Conservation (phyloP, 2,797 vertebrate genomes). For the Micrastur ruficollis region DNA sequence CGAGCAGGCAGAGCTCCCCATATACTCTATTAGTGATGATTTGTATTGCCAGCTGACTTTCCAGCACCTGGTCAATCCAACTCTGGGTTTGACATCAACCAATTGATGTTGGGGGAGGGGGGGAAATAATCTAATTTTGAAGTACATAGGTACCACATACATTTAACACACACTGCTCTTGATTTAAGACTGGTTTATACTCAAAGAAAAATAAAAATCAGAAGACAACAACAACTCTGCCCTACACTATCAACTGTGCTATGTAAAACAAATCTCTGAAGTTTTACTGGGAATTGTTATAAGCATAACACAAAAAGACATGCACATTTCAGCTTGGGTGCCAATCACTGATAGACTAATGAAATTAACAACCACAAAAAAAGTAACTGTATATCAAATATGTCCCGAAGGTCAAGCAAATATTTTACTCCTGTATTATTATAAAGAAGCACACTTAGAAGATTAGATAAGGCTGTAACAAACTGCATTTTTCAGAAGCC, state of each 20-base stretch:
- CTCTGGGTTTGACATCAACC: neutral
- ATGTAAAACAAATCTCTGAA: neutral
- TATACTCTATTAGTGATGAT: neutral
- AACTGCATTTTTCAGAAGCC: neutral
- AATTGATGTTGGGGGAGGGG: accelerated
- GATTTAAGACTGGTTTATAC: neutral
- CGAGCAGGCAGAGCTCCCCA: neutral
- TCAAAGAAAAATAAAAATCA: neutral
- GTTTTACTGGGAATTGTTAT: neutral
- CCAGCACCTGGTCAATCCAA: neutral
- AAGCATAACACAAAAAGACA: neutral
- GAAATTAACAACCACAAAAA: neutral
- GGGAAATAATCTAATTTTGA: neutral
- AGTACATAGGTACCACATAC: neutral
- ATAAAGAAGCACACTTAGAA: neutral
- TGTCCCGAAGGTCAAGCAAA: neutral
- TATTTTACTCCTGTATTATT: neutral
- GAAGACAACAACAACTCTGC: neutral
- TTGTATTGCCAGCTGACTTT: neutral
- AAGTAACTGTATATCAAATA: neutral
- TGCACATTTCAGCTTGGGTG: neutral
- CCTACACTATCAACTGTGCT: neutral
- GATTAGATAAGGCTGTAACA: neutral
- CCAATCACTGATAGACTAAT: neutral
- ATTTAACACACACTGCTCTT: neutral